Evolutionary conservation across 30 jellyfish, hydroid and myxozoan genomes (phyloP), one percentile per base, ranked within the genome.

Genomic region (Sanderia malayensis): DNA sequence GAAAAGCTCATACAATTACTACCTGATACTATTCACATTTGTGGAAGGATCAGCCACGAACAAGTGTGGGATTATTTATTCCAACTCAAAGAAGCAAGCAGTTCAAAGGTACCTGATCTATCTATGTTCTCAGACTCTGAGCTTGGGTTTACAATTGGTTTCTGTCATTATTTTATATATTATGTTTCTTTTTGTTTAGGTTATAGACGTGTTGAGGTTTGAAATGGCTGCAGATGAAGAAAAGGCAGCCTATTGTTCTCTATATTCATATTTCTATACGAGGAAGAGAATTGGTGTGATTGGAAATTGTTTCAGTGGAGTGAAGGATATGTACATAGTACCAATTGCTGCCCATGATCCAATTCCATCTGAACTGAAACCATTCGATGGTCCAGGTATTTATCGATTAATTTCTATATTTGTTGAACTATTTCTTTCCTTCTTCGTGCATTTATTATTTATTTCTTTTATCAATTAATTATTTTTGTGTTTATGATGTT

Each of bases 141-240:
- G n/a, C n/a, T n/a, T n/a, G n/a, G n/a, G n/a, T n/a, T n/a, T n/a
- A n/a, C n/a, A n/a, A n/a, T n/a, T n/a, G n/a, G n/a, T n/a, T n/a
- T n/a, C n/a, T n/a, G n/a, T n/a, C n/a, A n/a, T n/a, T n/a, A n/a
- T n/a, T n/a, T n/a, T n/a, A n/a, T n/a, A n/a, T n/a, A n/a, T 0
- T 31, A 8, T 0, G 9, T 70, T 44, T 26, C 20, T 32, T 68
- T 44, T 21, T 2, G 19, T 37, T 7, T 20, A 90, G 98, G 78
- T 61, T 31, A 90, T 90, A 10, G 95, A 90, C 53, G 95, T 90
- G 10, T 46, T 90, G 45, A 85, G 98, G n/a, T 90, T 90, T 68
- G 98, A 90, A 61, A 90, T 90, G 98, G 94, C 98, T 29, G 73
- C 98, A 4, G 91, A 83, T 32, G 98, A 90, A 32, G 98, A 90